These are phyloP conservation scores for Harpagoxenus sublaevis DNA, from an alignment of 2,888 invertebrate genomes.

Conservation along the genomic window DNA sequence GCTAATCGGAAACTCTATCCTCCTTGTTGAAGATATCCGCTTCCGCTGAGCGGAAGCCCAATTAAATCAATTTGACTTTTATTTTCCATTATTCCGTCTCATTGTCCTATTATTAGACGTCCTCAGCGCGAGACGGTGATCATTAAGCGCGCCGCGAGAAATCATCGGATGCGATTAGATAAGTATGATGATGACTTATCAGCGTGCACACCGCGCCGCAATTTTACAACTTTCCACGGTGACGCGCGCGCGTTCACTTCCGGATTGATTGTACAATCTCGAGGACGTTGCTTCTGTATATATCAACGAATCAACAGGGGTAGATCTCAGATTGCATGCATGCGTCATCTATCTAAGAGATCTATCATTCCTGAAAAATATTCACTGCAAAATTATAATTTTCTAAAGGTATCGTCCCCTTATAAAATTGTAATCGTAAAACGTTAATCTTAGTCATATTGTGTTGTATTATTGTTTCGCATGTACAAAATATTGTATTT, in stretches of 20 bases:
- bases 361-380: not conserved
- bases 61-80: conserved; percentile 72
- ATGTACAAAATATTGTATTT: not conserved
- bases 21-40: conserved; percentile 66
- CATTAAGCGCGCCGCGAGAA: conserved; percentile 42
- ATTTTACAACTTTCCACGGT: conserved; percentile 38
- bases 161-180: conserved; percentile 53
- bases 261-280: conserved; percentile 24
- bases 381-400: not conserved
- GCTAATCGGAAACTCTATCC: conserved; percentile 66
- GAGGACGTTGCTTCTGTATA: not conserved
- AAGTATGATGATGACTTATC: conserved; percentile 50
- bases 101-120: conserved; percentile 49
- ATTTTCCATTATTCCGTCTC: conserved; percentile 42
- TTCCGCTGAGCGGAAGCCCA: conserved; percentile 71
- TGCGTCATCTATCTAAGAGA: not conserved
- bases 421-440: not conserved
- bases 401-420: not conserved
- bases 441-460: not conserved
- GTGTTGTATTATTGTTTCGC: not conserved
- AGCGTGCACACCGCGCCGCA: conserved; percentile 14
- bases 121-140: conserved; percentile 33
- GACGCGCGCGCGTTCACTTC: conserved; percentile 25
- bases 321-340: not conserved
- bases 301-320: not conserved